phyloP scores from a whole-genome alignment of 2,797 vertebrate genomes.

The Hafferia zeledoni region DNA sequence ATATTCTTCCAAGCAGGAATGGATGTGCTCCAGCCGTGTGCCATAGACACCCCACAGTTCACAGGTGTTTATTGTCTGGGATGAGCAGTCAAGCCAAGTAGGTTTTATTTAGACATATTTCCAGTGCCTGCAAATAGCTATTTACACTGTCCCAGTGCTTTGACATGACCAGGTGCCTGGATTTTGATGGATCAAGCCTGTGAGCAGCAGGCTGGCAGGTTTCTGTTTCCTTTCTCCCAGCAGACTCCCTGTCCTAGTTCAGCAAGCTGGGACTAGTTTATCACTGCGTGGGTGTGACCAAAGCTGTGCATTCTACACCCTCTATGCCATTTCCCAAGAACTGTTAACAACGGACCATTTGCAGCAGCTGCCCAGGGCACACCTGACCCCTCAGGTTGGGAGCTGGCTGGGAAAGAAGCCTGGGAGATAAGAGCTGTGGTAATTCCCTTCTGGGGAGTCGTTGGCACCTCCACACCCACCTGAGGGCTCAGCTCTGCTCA shows the following conservation, averaged over 20 bases:
- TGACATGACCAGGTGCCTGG: slow-evolving; percentile 5
- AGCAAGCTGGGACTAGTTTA: too few species aligned
- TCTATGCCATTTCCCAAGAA: too few species aligned
- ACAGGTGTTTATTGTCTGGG: slow-evolving; percentile 2
- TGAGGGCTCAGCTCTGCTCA: too few species aligned
- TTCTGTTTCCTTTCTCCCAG: neutral
- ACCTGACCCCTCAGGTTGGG: too few species aligned
- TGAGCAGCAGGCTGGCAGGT: neutral
- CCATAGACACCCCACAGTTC: neutral
- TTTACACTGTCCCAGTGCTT: slow-evolving; percentile 18
- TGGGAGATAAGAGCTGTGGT: too few species aligned
- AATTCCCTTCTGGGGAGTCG: too few species aligned
- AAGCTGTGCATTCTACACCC: too few species aligned
- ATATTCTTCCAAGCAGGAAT: neutral
- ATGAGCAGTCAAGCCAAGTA: neutral
- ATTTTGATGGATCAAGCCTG: slow-evolving; percentile 6
- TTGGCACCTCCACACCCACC: too few species aligned
- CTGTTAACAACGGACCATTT: too few species aligned
- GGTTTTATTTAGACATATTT: slow-evolving; percentile 34
- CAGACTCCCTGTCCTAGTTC: neutral
- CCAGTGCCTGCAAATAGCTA: slow-evolving; percentile 50
- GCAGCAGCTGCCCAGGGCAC: too few species aligned
- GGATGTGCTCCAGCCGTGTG: rapidly evolving
- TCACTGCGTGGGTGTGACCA: too few species aligned
- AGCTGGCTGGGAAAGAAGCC: too few species aligned